A percentile compares a stretch with the other conserved stretches of the same genome.
These are phyloP conservation scores for Rallus crepitans DNA, from an alignment of 2,797 vertebrate species.

Conservation along the genomic window DNA sequence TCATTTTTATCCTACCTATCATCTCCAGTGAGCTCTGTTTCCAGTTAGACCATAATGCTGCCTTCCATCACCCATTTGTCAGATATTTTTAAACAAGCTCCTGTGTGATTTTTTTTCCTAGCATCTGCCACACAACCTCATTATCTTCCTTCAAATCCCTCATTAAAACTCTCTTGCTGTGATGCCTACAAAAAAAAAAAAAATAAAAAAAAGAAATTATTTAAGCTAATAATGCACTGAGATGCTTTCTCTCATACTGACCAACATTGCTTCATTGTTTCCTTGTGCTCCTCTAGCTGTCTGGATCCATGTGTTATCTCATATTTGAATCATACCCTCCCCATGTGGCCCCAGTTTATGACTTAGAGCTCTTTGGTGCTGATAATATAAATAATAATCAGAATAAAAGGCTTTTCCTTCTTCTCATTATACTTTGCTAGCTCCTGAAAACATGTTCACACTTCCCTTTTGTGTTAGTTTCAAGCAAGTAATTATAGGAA, in stretches of 20 bases:
- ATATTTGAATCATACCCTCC: slow-evolving; percentile 29
- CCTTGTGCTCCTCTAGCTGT: slow-evolving; percentile 8
- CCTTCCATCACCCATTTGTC: slow-evolving; percentile 26
- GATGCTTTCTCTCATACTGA: not conserved
- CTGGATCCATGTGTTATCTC: not conserved
- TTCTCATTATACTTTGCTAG: slow-evolving; percentile 29
- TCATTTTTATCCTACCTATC: slow-evolving; percentile 7
- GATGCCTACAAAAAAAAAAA: slow-evolving; percentile 32
- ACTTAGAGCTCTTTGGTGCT: slow-evolving; percentile 12
- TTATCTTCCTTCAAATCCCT: slow-evolving; percentile 67
- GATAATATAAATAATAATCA: slow-evolving; percentile 48
- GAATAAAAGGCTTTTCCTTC: slow-evolving; percentile 34
- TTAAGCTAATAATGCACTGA: slow-evolving; percentile 42
- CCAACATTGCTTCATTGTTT: slow-evolving; percentile 42
- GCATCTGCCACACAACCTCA: slow-evolving; percentile 68
- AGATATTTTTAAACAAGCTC: slow-evolving; percentile 59
- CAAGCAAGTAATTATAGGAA: slow-evolving; percentile 41
- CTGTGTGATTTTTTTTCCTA: slow-evolving; percentile 57
- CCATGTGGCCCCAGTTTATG: slow-evolving; percentile 22
- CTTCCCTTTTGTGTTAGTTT: slow-evolving; percentile 42
- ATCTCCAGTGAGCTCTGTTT: not conserved
- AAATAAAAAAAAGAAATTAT: slow-evolving; percentile 28
- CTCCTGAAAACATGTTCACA: slow-evolving; percentile 34
- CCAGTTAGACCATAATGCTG: not conserved
- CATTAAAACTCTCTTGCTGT: slow-evolving; percentile 71